Conservation (phyloP, 2,888 invertebrate species). For the Hermaeophaga mercurialis region DNA sequence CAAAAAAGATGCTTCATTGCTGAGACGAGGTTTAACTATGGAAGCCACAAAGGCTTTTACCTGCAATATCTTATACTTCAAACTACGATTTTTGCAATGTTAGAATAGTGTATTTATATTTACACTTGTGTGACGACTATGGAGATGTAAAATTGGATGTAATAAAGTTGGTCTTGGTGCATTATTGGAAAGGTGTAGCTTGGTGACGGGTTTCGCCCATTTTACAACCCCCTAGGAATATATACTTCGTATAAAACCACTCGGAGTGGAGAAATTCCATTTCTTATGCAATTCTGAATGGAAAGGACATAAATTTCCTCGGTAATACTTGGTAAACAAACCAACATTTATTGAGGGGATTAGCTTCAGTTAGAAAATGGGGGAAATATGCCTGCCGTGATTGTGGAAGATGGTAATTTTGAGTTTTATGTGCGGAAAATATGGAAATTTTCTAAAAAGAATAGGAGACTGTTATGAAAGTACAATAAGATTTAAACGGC, state of each 20-base stretch:
- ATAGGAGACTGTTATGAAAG: not conserved
- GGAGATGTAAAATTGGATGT: constrained; percentile 9
- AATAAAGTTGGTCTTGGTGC: constrained; percentile 16
- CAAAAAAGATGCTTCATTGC: too few species aligned
- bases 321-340: constrained; percentile 20
- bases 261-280: constrained; percentile 43
- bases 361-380: constrained; percentile 19
- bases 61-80: too few species aligned
- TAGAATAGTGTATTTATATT: not conserved
- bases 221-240: constrained; percentile 26
- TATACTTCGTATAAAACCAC: constrained; percentile 30
- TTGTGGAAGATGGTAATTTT: constrained; percentile 16
- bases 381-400: constrained; percentile 16
- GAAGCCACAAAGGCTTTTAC: not conserved
- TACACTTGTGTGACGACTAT: not conserved
- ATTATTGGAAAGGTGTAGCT: constrained; percentile 23
- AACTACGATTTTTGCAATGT: not conserved
- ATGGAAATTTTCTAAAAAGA: constrained; percentile 5
- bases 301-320: constrained; percentile 12
- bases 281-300: constrained; percentile 41
- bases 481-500: not conserved
- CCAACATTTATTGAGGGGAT: constrained; percentile 23
- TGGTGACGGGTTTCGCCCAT: constrained; percentile 14
- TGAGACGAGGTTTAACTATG: too few species aligned
- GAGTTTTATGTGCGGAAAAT: constrained; percentile 6